These are phyloP conservation scores for Pentalonia nigronervosa DNA, from an alignment of 1,140 invertebrate species.

Conservation along the genomic window DNA sequence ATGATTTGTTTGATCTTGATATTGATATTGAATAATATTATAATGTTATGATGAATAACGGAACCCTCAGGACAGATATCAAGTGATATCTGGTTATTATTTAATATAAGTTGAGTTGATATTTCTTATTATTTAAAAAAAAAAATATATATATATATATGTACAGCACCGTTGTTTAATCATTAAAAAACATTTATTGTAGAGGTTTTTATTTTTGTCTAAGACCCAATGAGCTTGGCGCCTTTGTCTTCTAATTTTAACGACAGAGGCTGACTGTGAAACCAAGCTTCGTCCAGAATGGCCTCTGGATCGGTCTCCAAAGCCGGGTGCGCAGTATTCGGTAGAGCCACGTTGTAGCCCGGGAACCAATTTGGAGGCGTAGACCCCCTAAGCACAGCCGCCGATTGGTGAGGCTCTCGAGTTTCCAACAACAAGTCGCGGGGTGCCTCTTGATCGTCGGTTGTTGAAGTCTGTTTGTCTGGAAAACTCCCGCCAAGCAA, in stretches of 20 bases:
- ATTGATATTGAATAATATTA: background rate
- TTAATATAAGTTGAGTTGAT: background rate
- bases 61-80: background rate
- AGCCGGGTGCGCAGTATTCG: background rate
- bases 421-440: constrained; percentile 22
- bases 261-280: constrained; percentile 39
- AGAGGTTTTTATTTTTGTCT: background rate
- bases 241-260: constrained; percentile 33
- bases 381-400: constrained; percentile 34
- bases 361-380: constrained; percentile 41
- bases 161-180: background rate
- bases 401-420: background rate
- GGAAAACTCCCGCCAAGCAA: background rate
- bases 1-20: background rate
- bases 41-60: background rate
- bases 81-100: background rate
- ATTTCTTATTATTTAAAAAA: background rate
- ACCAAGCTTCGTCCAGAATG: constrained; percentile 39
- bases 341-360: constrained; percentile 38
- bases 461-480: background rate
- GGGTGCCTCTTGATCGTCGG: background rate
- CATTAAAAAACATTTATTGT: background rate
- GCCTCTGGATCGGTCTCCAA: background rate
- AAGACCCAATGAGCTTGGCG: constrained; percentile 48
- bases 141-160: background rate